Evolutionary conservation across 2,888 invertebrate species (phyloP).

Genomic region (Mesoligia furuncula): DNA sequence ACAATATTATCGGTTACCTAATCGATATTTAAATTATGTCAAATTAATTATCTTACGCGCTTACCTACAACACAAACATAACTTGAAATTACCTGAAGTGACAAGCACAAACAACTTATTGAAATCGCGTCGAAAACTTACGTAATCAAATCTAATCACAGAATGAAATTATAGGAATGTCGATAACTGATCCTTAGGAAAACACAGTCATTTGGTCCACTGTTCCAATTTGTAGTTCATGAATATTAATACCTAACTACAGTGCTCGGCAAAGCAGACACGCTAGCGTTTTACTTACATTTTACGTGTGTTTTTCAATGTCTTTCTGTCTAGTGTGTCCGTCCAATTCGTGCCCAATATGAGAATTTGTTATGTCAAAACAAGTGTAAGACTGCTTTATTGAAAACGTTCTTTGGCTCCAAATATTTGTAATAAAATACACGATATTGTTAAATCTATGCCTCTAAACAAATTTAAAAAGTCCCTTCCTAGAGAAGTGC

Average conservation of each 20-base stretch:
- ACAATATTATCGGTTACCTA: too few relatives aligned
- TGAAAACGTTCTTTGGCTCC: too few relatives aligned
- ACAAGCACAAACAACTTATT: conserved; percentile 35
- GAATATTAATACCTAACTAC: conserved; percentile 76
- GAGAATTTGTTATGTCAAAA: too few relatives aligned
- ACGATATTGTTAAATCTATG: too few relatives aligned
- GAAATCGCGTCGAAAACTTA: conserved; percentile 49
- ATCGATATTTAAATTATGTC: neutral
- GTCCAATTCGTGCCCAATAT: too few relatives aligned
- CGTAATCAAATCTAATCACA: conserved; percentile 72
- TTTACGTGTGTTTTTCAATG: conserved; percentile 27
- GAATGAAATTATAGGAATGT: conserved; percentile 73
- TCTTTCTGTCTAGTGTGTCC: neutral
- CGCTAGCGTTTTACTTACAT: conserved; percentile 19
- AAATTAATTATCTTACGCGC: neutral
- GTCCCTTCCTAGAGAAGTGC: too few relatives aligned
- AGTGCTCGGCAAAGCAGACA: conserved; percentile 17
- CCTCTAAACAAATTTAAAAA: too few relatives aligned
- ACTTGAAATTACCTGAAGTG: conserved; percentile 1
- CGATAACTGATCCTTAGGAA: conserved; percentile 75
- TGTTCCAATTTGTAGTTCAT: conserved; percentile 79
- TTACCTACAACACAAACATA: neutral
- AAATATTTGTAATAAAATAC: too few relatives aligned
- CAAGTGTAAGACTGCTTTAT: too few relatives aligned
- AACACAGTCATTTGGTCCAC: conserved; percentile 75